phyloP scores from a whole-genome alignment of 2,888 invertebrate species.

The Hipparchia semele region DNA sequence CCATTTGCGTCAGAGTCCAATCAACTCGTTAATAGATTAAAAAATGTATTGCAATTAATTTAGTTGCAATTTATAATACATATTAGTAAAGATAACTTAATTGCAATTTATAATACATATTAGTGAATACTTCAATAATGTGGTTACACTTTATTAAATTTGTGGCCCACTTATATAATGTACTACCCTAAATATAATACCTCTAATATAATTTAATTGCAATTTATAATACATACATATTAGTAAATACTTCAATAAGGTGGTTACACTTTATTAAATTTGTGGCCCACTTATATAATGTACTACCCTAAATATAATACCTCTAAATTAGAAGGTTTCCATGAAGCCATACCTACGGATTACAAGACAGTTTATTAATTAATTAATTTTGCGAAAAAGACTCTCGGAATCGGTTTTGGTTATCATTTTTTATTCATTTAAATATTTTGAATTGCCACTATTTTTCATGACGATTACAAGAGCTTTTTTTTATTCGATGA shows the following conservation, averaged over 20 bases:
- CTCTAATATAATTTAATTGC: no score
- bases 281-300: constrained; percentile 9
- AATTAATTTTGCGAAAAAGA: constrained; percentile 9
- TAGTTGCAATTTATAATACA: no score
- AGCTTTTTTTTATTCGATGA: no score
- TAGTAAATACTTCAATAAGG: no score
- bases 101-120: no score
- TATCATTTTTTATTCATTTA: neutral
- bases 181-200: constrained; percentile 15
- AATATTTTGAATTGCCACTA: no score
- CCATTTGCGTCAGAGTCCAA: neutral
- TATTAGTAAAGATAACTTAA: no score
- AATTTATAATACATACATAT: no score
- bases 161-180: constrained; percentile 9
- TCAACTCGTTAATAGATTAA: neutral
- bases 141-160: neutral
- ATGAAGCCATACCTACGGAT: constrained; percentile 28
- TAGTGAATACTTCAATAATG: no score
- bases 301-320: constrained; percentile 15
- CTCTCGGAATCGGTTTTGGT: neutral
- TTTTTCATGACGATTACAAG: no score
- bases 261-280: neutral
- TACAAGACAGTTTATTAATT: constrained; percentile 32
- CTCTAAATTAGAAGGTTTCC: constrained; percentile 29
- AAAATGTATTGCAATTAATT: neutral